These are phyloP conservation scores for Arizona elegans DNA, from an alignment of 2,113 vertebrate species.

Conservation along the genomic window DNA sequence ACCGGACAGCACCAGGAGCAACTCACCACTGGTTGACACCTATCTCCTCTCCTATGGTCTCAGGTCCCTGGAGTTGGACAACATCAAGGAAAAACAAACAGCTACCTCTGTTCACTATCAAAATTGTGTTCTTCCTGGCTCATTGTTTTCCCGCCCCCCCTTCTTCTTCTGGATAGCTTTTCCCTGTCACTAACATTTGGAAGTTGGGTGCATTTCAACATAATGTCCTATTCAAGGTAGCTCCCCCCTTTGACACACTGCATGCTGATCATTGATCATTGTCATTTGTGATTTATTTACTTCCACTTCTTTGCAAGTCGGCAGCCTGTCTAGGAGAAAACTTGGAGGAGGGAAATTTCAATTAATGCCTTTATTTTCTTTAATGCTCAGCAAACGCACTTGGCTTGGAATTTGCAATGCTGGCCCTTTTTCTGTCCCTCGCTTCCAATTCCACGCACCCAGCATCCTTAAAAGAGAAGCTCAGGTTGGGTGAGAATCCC, in stretches of 20 bases:
- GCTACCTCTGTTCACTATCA: conserved; percentile 33
- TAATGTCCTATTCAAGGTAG: conserved; percentile 21
- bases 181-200: conserved; percentile 55
- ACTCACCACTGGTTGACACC: too few species aligned
- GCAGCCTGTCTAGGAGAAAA: conserved; percentile 38
- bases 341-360: conserved; percentile 31
- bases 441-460: background rate
- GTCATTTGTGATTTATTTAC: conserved; percentile 61
- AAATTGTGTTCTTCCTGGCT: background rate
- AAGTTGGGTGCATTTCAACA: conserved; percentile 39
- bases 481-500: background rate
- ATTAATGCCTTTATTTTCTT: conserved; percentile 48
- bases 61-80: background rate
- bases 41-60: background rate
- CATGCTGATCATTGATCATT: conserved; percentile 54
- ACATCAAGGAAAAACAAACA: background rate
- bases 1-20: too few species aligned
- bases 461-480: fast-evolving
- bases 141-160: fast-evolving
- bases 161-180: conserved; percentile 23
- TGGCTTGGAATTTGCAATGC: background rate
- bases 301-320: conserved; percentile 46
- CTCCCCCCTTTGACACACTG: conserved; percentile 42
- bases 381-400: background rate
- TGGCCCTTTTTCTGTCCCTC: background rate